Evolutionary conservation across 2,113 vertebrate species (phyloP), one percentile per base, ranked within the genome.

Genomic region (Tachysurus fulvidraco): DNA sequence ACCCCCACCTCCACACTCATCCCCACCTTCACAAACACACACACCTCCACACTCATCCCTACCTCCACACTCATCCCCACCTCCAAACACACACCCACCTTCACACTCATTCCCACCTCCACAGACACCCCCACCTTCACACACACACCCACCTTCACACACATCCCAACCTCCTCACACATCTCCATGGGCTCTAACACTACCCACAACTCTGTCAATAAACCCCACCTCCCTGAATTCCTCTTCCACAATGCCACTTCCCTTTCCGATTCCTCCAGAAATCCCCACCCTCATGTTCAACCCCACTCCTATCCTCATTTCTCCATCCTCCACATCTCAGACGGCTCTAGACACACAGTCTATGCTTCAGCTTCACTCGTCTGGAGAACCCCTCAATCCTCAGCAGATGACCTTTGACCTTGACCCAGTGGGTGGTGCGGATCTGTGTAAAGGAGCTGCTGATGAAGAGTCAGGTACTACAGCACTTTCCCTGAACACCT

Each of bases 391-490:
- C 44, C 73, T 52, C 44, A 44, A 16, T 14, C 73, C 44, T 52
- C 73, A 76, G 73, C 73, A 50, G 23, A 16, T 76, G 73, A 76
- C 44, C 17, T 76, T n/a, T 76, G 46, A 76, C 85, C 80, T 36
- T 8, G 88, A 84, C 88, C 74, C 76, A 85, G 92, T 44, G 64
- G 92, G 54, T 89, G 93, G 12, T 91, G 1, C 85, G 85, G 36
- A 85, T 93, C 44, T 94, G 52, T 86, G 90, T 79, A 94, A 93
- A 83, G 90, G 92, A 21, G 30, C 74, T 17, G 44, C 60, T 19
- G 65, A 87, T 62, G 83, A 88, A 62, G 81, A 89, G 28, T 84
- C 87, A 92, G 93, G 93, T 94, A 83, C n/a, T 55, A 23, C 54
- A 59, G 2, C 54, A 19, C 11, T 79, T 79, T 28, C n/a, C 52